Conservation (phyloP, 2,888 invertebrate genomes). For the Atrina japonica region DNA sequence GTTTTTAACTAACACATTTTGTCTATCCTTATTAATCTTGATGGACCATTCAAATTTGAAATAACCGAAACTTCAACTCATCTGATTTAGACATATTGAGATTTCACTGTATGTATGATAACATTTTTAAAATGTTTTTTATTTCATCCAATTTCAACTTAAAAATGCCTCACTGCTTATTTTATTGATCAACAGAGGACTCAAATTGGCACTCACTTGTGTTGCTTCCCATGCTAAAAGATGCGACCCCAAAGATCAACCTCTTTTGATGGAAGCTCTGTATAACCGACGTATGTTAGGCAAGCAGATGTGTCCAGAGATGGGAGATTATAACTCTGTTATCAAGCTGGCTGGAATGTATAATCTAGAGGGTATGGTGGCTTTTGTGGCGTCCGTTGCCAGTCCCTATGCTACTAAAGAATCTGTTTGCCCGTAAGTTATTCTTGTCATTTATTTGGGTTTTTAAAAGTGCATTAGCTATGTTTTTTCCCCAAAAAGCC, state of each 20-base stretch:
- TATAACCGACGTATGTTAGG: conserved; percentile 5
- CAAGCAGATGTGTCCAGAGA: conserved; percentile 12
- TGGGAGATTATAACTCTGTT: neutral
- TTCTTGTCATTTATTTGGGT: neutral
- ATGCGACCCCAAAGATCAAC: conserved; percentile 22
- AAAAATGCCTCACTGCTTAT: no score
- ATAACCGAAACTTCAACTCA: no score
- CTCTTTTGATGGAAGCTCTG: conserved; percentile 9
- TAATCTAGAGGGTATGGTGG: conserved; percentile 20
- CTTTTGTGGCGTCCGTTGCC: conserved; percentile 7
- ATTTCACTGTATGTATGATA: no score
- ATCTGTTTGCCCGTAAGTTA: conserved; percentile 41
- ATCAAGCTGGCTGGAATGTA: neutral
- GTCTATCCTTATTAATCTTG: no score
- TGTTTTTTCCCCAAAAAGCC: no score
- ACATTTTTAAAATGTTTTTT: no score
- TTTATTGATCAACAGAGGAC: neutral
- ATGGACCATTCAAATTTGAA: no score
- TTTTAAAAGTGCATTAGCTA: no score
- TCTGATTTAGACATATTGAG: no score
- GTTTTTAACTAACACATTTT: no score
- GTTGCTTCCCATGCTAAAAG: conserved; percentile 11
- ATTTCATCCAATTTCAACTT: no score
- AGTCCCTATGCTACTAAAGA: conserved; percentile 33
- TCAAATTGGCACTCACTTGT: conserved; percentile 24